Evolutionary conservation across 2,113 vertebrate genomes (phyloP), one percentile per base, ranked within the genome.

Genomic region (Lophotis ruficrista): DNA sequence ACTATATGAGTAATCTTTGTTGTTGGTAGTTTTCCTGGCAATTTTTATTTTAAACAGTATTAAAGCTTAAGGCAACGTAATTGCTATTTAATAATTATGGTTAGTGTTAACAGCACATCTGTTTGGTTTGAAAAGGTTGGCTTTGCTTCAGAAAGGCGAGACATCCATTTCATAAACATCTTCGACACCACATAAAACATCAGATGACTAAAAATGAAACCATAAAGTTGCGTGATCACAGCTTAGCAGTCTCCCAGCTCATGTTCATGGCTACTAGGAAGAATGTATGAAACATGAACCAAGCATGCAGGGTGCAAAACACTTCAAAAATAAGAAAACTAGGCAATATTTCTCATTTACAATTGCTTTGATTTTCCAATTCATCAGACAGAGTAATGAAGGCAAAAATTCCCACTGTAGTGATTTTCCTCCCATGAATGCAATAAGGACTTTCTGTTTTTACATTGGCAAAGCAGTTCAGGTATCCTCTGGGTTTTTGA

Each of bases 401-500:
- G 80, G 61, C 31, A 24, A 92, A 83, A 23, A 95, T 85, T 94
- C 80, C 80, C 62, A 83, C 76, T 89, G 91, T n/a, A 90, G 72
- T 84, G 87, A 79, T 87, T 94, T 94, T 38, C 70, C 45, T 96
- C 41, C 84, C 54, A 64, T 76, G 80, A 97, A 94, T 72, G 72
- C 82, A 96, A 82, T 95, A 71, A 82, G 43, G 61, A 72, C 13
- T 64, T 95, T 91, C n/a, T 84, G 6, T 4, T 94, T 68, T 60
- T 87, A 95, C 79, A 95, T 45, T 93, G 53, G 58, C 25, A 35
- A 97, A 87, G 72, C 51, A 97, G 57, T 96, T 96, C 81, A 91
- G 78, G 87, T 97, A 97, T 96, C 86, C 80, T 96, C 71, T 86
- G 94, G 87, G 83, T 9, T 95, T 97, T 94, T 96, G 57, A 94